These are phyloP conservation scores for Campoletis raptor DNA, from an alignment of 2,888 invertebrate species.

Conservation along the genomic window DNA sequence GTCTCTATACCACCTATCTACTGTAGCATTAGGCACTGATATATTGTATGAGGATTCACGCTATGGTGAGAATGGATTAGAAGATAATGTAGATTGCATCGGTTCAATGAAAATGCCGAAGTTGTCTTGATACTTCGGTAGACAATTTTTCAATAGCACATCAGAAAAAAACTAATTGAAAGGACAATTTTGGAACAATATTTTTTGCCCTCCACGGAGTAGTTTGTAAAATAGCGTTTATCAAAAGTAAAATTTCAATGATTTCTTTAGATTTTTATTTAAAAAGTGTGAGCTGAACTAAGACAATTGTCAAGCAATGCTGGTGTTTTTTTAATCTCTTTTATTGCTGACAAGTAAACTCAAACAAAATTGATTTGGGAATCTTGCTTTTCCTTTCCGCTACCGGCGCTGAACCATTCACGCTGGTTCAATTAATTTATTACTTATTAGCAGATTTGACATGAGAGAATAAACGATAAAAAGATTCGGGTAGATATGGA, in stretches of 20 bases:
- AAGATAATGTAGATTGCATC: slow-evolving; percentile 42
- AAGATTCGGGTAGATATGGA: slow-evolving; percentile 22
- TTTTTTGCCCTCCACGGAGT: neutral
- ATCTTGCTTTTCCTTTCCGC: neutral
- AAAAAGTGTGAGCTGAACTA: neutral
- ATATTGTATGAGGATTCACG: slow-evolving; percentile 45
- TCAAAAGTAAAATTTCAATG: neutral
- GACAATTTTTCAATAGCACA: neutral
- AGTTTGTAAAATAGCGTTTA: neutral
- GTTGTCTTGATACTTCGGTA: slow-evolving; percentile 1
- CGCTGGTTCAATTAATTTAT: slow-evolving; percentile 78
- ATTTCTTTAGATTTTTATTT: neutral
- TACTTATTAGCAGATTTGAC: slow-evolving; percentile 43
- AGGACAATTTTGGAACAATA: neutral
- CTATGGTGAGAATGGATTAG: slow-evolving; percentile 31
- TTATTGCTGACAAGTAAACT: neutral
- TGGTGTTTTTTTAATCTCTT: neutral
- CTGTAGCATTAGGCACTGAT: slow-evolving; percentile 55
- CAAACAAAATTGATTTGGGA: neutral
- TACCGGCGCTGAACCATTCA: slow-evolving; percentile 61
- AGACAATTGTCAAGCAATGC: neutral
- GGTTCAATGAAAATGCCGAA: neutral
- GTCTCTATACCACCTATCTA: slow-evolving; percentile 34
- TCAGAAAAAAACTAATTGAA: neutral
- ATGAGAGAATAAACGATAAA: neutral